Evolutionary conservation across 2,113 vertebrate genomes (phyloP).

Genomic region (Anguilla rostrata): DNA sequence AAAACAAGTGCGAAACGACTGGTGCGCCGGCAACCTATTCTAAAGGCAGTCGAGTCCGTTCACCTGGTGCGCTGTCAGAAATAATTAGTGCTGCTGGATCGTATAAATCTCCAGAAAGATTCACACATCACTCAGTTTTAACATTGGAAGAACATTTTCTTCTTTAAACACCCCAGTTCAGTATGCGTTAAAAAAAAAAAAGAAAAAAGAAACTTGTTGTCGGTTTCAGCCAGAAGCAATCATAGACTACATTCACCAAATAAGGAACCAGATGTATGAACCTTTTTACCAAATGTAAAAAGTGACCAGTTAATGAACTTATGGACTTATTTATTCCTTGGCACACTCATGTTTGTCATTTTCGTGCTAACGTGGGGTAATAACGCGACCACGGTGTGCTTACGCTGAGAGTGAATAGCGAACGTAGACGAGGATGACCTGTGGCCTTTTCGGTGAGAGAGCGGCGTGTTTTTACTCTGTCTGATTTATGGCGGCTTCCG

Average conservation of each 20-base stretch:
- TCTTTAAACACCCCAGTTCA: not conserved
- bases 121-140: not conserved
- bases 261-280: not conserved
- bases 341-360: not conserved
- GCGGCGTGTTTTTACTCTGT: constrained; percentile 36
- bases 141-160: not conserved
- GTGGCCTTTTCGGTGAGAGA: not conserved
- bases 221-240: too few species aligned
- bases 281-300: too few species aligned
- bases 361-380: not conserved
- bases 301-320: too few species aligned
- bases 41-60: not conserved
- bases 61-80: not conserved
- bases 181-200: not conserved
- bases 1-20: not conserved
- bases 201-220: too few species aligned
- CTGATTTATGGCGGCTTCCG: constrained; percentile 47
- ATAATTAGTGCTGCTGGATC: not conserved
- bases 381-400: too few species aligned
- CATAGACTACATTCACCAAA: not conserved
- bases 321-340: not conserved
- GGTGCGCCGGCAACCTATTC: not conserved
- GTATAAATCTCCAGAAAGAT: not conserved
- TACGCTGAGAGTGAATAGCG: too few species aligned
- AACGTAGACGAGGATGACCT: not conserved